Evolutionary conservation across 2,888 invertebrate genomes (phyloP), one percentile per base, ranked within the genome.

Genomic region (Gnatocerus cornutus): DNA sequence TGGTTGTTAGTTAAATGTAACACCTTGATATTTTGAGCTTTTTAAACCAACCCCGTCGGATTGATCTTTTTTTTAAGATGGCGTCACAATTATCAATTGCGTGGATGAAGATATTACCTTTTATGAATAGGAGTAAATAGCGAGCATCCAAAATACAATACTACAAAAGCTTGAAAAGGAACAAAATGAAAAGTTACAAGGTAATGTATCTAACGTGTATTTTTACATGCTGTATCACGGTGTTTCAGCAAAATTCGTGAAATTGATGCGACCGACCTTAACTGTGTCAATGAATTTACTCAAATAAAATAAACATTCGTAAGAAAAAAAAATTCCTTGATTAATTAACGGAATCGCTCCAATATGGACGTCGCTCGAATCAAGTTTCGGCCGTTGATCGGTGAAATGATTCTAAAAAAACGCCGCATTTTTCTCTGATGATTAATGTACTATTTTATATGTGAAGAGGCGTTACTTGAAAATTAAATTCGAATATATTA

Each of bases 1-100:
- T 84, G 84, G 84, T 76, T 74, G 76, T 76, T 77, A 76, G 76
- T 74, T 77, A 76, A 79, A 73, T 80, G 75, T 77, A 78, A 77
- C 78, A 77, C 72, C 76, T 71, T 71, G 69, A 73, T 76, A 75
- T 75, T 73, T 74, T 12, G 27, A n/a, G 27, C 13, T 52, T 53
- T 52, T 50, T 41, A 53, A 61, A 12, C 61, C 63, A 37, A 63
- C 63, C 52, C 63, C 39, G 43, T 29, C 9, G 13, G n/a, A 7
- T 14, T 41, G 39, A 39, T 56, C 39, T 41, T 16, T 55, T 9
- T n/a, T 8, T 12, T 5, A 46, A 59, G 21, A 62, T 62, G 62
- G 62, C 62, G 62, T 5, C 48, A 13, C 29, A 46, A 46, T 56
- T 33, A 56, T 55, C 39, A 16, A 55, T 37, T 14, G 14, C 8